A percentile compares a stretch with the other conserved stretches of the same genome.
Evolutionary conservation across 1,140 invertebrate species (phyloP).

Genomic region (Ctenoplectra terminalis): DNA sequence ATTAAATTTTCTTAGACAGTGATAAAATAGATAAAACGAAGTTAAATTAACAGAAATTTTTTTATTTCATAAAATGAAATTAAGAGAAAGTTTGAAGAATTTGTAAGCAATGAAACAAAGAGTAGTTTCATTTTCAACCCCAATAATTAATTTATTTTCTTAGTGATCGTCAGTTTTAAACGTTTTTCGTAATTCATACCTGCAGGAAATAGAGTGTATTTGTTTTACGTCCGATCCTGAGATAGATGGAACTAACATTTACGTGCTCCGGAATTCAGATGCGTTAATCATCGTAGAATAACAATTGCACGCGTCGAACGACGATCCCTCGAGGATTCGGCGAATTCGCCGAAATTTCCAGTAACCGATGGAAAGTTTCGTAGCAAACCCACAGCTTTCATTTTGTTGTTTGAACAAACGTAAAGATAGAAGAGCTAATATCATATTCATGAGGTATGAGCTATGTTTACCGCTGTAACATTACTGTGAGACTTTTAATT

Average conservation of each 20-base stretch:
- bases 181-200: conserved; percentile 5
- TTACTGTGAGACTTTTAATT: too few relatives aligned
- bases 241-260: conserved; percentile 53
- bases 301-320: conserved; percentile 3
- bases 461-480: too few relatives aligned
- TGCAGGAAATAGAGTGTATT: conserved; percentile 45
- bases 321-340: background rate
- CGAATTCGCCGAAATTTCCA: conserved; percentile 2
- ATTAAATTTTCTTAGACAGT: too few relatives aligned
- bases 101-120: too few relatives aligned
- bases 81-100: too few relatives aligned
- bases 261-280: conserved; percentile 42
- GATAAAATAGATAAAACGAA: too few relatives aligned
- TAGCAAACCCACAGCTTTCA: background rate
- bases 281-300: conserved; percentile 43
- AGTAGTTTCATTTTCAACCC: too few relatives aligned
- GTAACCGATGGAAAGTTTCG: background rate
- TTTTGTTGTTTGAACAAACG: conserved; percentile 19
- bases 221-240: conserved; percentile 31
- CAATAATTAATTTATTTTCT: too few relatives aligned
- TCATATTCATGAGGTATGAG: background rate
- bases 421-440: background rate
- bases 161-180: conserved; percentile 41
- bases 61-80: too few relatives aligned
- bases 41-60: too few relatives aligned